These are phyloP conservation scores for Drosophila navojoa DNA, from an alignment of 1,140 invertebrate species.

Conservation along the genomic window DNA sequence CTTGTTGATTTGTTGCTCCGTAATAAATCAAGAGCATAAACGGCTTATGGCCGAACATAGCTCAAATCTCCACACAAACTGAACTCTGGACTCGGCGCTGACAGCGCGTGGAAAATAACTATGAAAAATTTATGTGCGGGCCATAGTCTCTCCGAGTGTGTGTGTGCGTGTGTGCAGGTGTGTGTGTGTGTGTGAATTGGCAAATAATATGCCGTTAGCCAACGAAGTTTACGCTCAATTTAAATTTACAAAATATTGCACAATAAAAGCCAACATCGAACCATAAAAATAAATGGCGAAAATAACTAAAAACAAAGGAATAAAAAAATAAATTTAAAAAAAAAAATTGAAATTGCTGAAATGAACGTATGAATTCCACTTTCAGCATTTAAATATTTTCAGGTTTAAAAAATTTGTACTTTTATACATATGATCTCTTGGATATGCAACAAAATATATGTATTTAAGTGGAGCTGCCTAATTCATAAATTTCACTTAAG, in stretches of 20 bases:
- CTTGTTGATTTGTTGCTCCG: constrained; percentile 63
- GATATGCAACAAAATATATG: too few species aligned
- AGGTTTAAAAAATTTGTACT: too few species aligned
- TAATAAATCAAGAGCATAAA: constrained; percentile 71
- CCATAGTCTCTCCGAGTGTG: not conserved
- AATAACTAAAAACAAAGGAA: constrained; percentile 1
- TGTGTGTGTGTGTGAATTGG: constrained; percentile 23
- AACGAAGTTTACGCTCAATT: constrained; percentile 60
- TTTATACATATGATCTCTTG: too few species aligned
- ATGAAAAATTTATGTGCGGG: constrained; percentile 48
- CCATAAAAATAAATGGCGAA: constrained; percentile 5
- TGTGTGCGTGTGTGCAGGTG: constrained; percentile 4
- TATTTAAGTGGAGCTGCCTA: too few species aligned
- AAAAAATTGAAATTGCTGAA: not conserved
- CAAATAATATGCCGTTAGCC: constrained; percentile 61
- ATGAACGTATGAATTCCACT: not conserved
- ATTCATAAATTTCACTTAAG: not conserved
- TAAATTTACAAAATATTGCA: constrained; percentile 48
- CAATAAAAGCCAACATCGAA: constrained; percentile 23
- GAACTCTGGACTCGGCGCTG: constrained; percentile 15
- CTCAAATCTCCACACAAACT: constrained; percentile 44
- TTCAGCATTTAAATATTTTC: not conserved
- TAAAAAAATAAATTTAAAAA: not conserved
- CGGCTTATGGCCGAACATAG: constrained; percentile 60
- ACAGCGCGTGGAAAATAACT: constrained; percentile 40